phyloP scores from a whole-genome alignment of 2,797 vertebrate genomes.

The Brachyalestes nurse region DNA sequence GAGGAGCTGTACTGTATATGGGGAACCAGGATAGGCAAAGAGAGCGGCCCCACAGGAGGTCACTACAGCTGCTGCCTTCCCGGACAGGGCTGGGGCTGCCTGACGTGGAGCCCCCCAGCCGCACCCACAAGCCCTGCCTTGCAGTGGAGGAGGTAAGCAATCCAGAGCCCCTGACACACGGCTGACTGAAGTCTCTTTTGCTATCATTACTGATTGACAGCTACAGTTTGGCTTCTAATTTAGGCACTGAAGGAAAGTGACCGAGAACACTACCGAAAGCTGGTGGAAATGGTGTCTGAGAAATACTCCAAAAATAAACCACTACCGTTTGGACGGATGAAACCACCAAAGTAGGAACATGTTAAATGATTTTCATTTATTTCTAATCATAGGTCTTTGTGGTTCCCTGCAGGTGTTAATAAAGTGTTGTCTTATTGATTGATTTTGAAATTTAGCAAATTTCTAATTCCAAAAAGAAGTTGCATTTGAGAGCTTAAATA shows the following conservation, averaged over 20 bases:
- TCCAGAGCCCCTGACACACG: neutral
- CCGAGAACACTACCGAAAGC: conserved; percentile 78
- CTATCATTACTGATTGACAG: neutral
- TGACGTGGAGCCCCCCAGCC: conserved; percentile 60
- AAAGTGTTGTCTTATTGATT: too few relatives aligned
- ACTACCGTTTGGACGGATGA: conserved; percentile 78
- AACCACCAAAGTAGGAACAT: conserved; percentile 74
- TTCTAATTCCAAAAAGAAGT: neutral
- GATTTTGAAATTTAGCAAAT: neutral
- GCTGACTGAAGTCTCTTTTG: neutral
- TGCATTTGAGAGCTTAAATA: neutral
- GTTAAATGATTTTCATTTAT: neutral
- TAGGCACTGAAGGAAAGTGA: conserved; percentile 79
- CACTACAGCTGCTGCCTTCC: conserved; percentile 74
- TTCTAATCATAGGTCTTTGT: neutral
- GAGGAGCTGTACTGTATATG: conserved; percentile 45
- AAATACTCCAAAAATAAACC: conserved; percentile 78
- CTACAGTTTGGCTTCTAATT: conserved; percentile 24
- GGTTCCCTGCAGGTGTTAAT: too few relatives aligned
- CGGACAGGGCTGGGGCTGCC: conserved; percentile 60
- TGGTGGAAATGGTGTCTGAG: conserved; percentile 80
- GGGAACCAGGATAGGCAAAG: conserved; percentile 61
- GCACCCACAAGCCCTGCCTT: conserved; percentile 75
- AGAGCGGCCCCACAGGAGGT: conserved; percentile 67
- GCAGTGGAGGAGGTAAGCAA: conserved; percentile 79